These are phyloP conservation scores for Tonatia bakeri DNA, from an alignment of 2,113 vertebrate genomes.

Conservation along the genomic window DNA sequence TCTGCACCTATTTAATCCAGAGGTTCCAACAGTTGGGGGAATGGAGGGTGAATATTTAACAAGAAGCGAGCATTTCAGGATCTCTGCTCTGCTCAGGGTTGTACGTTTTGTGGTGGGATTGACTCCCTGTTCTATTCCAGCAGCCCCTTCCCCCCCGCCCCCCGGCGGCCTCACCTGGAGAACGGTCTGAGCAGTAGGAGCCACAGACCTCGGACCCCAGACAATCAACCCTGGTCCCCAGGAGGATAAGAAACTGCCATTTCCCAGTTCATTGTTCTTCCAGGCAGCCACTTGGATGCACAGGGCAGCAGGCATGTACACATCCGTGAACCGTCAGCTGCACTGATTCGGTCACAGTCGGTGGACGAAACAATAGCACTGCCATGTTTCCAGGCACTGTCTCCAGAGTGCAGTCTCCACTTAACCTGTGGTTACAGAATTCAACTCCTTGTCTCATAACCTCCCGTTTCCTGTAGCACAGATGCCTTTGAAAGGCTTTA, in stretches of 20 bases:
- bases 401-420: neutral
- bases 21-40: neutral
- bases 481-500: neutral
- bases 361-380: neutral
- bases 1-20: neutral
- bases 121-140: neutral
- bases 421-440: neutral
- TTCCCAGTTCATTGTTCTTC: neutral
- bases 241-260: neutral
- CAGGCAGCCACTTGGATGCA: neutral
- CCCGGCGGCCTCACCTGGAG: neutral
- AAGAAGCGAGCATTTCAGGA: neutral
- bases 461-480: neutral
- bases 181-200: neutral
- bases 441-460: neutral
- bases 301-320: neutral
- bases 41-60: neutral
- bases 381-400: neutral
- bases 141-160: no score
- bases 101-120: neutral
- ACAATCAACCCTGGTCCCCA: neutral
- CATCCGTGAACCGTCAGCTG: neutral
- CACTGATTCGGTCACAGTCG: neutral
- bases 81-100: neutral
- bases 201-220: neutral